Base-by-base conservation (phyloP, 2,113 vertebrate species). In the Symphodus melops region DNA sequence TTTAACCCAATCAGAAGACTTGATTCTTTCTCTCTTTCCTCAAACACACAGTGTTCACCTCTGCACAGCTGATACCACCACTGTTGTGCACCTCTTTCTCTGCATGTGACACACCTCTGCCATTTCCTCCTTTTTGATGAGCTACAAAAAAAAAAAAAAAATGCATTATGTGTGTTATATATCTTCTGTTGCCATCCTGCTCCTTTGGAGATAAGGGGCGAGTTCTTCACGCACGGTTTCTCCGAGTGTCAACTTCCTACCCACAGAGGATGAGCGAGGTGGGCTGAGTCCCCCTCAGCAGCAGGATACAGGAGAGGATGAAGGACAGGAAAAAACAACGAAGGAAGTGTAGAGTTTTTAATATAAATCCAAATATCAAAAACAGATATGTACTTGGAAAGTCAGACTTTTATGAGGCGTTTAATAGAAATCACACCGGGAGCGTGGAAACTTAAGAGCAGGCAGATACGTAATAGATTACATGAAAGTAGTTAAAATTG, bases 21-120 rank as follows among this genome's bases (percentile, higher is more conserved):
- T 84, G 83, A 89, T 91, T 88, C 77, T 91, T 86, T 84, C 72
- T 86, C 75, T 79, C 25, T 61, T 58, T 74, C 60, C 62, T 79
- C 21, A 61, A 41, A 41, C 39, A 41, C 57, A 39, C 49, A 48
- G 23, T 5, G 37, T 59, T 63, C 49, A 49, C 70, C 69, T 72
- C 57, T 49, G 61, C 81, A 68, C 69, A 68, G 57, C 67, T 81
- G 41, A 79, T 56, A 49, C 21, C 75, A 77, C 70, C 68, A 72
- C 72, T 66, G 68, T 44, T 77, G 39, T 56, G 62, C 74, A 81
- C 63, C 72, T 72, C 61, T 61, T 37, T 67, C 51, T 80, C 46
- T 80, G 73, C 81, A 75, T 82, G 74, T n/a, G 20, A 72, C 69
- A 39, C 60, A 69, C 68, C 17, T 72, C 33, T 67, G 63, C 14